Conservation (phyloP, 2,888 invertebrate species). For the Ophion slaviceki region DNA sequence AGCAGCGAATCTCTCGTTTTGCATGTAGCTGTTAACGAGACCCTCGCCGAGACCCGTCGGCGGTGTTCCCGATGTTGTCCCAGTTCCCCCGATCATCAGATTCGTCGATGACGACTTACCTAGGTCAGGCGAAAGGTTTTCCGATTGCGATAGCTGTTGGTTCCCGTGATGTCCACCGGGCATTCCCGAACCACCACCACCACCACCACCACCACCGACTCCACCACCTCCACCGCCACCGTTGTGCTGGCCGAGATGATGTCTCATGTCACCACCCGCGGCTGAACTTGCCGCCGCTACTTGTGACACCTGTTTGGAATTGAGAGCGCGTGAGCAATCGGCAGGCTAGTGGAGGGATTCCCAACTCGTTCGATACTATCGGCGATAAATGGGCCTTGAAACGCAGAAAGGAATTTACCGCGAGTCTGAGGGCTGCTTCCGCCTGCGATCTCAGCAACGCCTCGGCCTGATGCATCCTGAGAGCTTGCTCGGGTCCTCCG, state of each 20-base stretch:
- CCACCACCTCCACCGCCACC: constrained; percentile 72
- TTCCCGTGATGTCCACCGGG: constrained; percentile 81
- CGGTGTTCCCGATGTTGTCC: constrained; percentile 63
- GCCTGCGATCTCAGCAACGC: constrained; percentile 93
- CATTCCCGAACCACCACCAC: constrained; percentile 77
- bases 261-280: constrained; percentile 82
- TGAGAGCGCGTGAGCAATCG: too few relatives aligned
- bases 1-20: constrained; percentile 64
- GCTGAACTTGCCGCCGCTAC: constrained; percentile 83
- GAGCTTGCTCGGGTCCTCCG: constrained; percentile 84
- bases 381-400: too few relatives aligned
- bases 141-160: constrained; percentile 81
- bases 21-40: constrained; percentile 67
- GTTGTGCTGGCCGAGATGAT: constrained; percentile 82
- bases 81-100: constrained; percentile 66
- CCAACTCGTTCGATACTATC: too few relatives aligned
- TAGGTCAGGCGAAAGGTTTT: constrained; percentile 81
- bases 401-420: constrained; percentile 84
- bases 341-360: too few relatives aligned
- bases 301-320: constrained; percentile 78
- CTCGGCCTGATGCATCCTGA: constrained; percentile 90
- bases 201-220: constrained; percentile 63
- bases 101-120: constrained; percentile 75
- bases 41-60: constrained; percentile 66
- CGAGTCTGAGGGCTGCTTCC: constrained; percentile 92